Base-by-base conservation (phyloP, 1,140 invertebrate genomes). In the Mercenaria mercenaria region DNA sequence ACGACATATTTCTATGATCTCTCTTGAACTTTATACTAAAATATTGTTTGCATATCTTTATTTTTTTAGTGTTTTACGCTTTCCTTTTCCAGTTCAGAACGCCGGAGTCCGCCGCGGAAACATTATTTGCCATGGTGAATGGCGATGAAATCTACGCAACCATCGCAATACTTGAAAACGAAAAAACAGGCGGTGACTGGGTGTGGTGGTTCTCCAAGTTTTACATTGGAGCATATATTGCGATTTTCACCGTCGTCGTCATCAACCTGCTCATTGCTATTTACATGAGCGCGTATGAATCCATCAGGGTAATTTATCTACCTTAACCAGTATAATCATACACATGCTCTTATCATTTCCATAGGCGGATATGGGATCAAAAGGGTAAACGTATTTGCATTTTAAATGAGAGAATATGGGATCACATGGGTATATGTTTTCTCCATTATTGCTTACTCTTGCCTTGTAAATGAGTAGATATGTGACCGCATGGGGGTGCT, bases 81-180 rank as follows among this genome's bases (percentile, higher is more conserved):
- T 47, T 8, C 6, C 43, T 47, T 47, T 47, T 47, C 43, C 43
- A 88, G 86, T 80, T 88, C 39, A 59, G 47, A 15, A 80, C 74
- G 20, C 59, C 43, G 15, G 18, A 23, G 1, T 26, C 34, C 10
- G 47, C 59, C 18, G 77, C 59, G 0, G 86, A 50, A 26, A 88
- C 86, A 23, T 39, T 88, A 50, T 13, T 80, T 20, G 41, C 74
- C 1, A 47, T 88, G 2, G 64, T 80, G n/a, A 64, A 32, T 26
- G 86, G 86, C 6, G 86, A 88, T 20, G 86, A 80, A 23, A 79
- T 88, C 34, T 88, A 32, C n/a, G n/a, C 76, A 8, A 88, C 86
- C 0, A 11, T 88, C 29, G 74, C 86, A 3, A 80, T 67, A 39
- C 32, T 88, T 13, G 74, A 88, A n/a, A n/a, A 26, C 13, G 11